phyloP scores from a whole-genome alignment of 1,140 invertebrate species.

The Archivesica marissinica region DNA sequence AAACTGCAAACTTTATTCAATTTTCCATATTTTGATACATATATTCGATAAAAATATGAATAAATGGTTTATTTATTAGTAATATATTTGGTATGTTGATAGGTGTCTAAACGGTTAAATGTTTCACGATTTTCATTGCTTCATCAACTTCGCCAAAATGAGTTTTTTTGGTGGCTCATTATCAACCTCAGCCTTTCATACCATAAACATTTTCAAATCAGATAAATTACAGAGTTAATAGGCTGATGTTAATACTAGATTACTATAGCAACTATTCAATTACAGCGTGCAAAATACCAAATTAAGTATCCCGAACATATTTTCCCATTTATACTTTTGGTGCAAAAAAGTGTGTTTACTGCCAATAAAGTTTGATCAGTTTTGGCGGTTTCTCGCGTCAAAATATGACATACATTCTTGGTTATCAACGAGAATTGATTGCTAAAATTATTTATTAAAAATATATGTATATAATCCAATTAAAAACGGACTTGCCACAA shows the following conservation, averaged over 20 bases:
- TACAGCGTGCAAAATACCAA: conserved; percentile 21
- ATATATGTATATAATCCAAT: too few species aligned
- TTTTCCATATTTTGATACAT: too few species aligned
- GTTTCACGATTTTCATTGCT: conserved; percentile 24
- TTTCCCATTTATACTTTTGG: conserved; percentile 18
- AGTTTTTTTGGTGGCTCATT: conserved; percentile 11
- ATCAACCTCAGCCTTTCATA: conserved; percentile 4
- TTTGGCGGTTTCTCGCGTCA: not conserved
- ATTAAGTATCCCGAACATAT: conserved; percentile 23
- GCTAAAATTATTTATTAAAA: too few species aligned
- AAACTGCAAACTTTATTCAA: too few species aligned
- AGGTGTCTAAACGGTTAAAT: conserved; percentile 43
- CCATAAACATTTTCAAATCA: conserved; percentile 44
- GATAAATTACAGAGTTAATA: conserved; percentile 57
- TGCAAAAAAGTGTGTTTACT: not conserved
- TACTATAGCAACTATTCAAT: conserved; percentile 30
- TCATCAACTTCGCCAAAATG: conserved; percentile 26
- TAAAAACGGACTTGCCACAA: too few species aligned
- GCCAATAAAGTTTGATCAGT: not conserved
- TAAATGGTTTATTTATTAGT: conserved; percentile 47
- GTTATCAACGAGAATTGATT: too few species aligned
- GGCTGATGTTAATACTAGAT: conserved; percentile 24
- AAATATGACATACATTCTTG: too few species aligned
- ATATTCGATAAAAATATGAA: conserved; percentile 23
- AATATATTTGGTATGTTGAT: conserved; percentile 46